Conservation (phyloP, 2,113 vertebrate species). For the Phocoena phocoena region DNA sequence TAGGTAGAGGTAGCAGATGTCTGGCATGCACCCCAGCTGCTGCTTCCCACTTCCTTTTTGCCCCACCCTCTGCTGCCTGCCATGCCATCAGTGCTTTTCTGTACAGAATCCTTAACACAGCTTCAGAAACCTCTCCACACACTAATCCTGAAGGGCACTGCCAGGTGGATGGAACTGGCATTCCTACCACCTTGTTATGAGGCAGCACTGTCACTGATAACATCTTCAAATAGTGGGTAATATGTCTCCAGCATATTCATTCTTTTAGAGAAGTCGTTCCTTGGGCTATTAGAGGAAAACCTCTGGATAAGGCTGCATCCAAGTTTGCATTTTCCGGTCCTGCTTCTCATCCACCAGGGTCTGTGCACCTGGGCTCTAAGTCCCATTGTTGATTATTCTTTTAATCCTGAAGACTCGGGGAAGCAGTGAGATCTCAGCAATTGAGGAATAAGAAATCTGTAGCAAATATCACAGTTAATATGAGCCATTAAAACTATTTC, state of each 20-base stretch:
- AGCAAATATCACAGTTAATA: not conserved
- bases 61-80: not conserved
- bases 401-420: not conserved
- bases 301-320: not conserved
- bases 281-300: not conserved
- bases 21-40: not conserved
- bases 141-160: not conserved
- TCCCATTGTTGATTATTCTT: not conserved
- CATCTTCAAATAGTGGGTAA: not conserved
- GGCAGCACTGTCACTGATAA: not conserved
- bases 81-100: not conserved
- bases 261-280: not conserved
- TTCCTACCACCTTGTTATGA: not conserved
- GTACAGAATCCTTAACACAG: not conserved
- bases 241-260: not conserved
- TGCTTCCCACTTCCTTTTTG: not conserved
- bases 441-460: not conserved
- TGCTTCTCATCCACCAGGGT: not conserved
- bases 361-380: not conserved
- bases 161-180: not conserved
- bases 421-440: not conserved
- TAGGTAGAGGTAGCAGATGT: not conserved
- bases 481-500: slow-evolving; percentile 1
- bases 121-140: not conserved
- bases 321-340: not conserved